Evolutionary conservation across 2,888 invertebrate genomes (phyloP), one percentile per base, ranked within the genome.

Genomic region (Synanthedon vespiformis): DNA sequence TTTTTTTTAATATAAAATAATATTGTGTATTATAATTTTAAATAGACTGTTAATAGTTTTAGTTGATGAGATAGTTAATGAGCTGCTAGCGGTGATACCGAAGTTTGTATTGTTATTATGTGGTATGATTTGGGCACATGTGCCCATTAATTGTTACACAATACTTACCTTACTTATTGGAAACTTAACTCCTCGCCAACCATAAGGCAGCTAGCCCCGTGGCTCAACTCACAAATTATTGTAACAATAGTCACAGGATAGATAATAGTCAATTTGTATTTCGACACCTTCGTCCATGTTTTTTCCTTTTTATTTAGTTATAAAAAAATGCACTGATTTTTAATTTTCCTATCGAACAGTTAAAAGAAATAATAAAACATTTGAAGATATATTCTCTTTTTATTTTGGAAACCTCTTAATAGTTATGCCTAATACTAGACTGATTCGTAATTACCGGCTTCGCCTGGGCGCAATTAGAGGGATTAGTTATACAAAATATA

Each of bases 31-130:
- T 83, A 84, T 85, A 82, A 83, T 85, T 87, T 80, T 81, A 78
- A 81, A 87, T 82, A 85, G 87, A 87, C 87, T 87, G 87, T 87
- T 87, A 34, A 87, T 86, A 87, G 81, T 78, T 84, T 85, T 83
- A 86, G 79, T 82, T 82, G 70, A 72, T 63, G 75, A 71, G 66
- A 67, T 72, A 70, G 34, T 34, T 34, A 34, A 34, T 61, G 64
- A 62, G 78, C 80, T 75, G 68, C 67, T 69, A 67, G 69, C 70
- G 74, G 71, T 72, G 63, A 65, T 67, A 66, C 65, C 68, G 70
- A 51, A 52, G 51, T 51, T 27, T 55, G 55, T 47, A 40, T n/a
- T 53, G 51, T 53, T 44, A 54, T 53, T 51, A 34, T 41, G 13
- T 48, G 12, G 18, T 44, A 44, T 14, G 13, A 44, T 44, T 12